Conservation (phyloP, 2,797 vertebrate species). For the Myotis myotis region DNA sequence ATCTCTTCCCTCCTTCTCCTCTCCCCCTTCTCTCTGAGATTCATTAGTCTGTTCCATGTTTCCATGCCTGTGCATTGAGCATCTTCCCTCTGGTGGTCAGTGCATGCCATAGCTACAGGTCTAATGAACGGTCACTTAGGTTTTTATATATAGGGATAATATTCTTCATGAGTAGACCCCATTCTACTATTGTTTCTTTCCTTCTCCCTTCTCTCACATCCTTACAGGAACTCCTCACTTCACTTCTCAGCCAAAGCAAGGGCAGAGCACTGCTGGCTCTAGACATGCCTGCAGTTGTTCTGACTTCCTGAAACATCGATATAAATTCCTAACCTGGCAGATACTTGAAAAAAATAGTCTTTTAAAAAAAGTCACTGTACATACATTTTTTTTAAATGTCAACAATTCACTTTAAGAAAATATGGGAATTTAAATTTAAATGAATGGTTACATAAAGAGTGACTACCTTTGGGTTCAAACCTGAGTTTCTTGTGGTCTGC, state of each 20-base stretch:
- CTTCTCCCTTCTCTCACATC: background rate
- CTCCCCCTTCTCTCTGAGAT: too few relatives aligned
- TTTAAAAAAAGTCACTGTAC: background rate
- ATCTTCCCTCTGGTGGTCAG: too few relatives aligned
- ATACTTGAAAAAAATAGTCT: background rate
- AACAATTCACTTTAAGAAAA: background rate
- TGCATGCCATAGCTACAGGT: too few relatives aligned
- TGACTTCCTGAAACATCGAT: background rate
- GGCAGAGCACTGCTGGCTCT: background rate
- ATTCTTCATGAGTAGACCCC: background rate
- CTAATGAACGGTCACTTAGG: too few relatives aligned
- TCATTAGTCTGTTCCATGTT: too few relatives aligned
- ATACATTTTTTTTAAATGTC: background rate
- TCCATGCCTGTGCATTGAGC: too few relatives aligned
- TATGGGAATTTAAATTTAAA: background rate
- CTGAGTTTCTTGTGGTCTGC: background rate
- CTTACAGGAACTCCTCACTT: background rate
- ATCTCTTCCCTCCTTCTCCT: too few relatives aligned
- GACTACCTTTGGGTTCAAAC: background rate
- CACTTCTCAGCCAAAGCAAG: background rate
- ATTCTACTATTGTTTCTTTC: background rate
- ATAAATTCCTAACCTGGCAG: background rate
- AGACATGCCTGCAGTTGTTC: background rate
- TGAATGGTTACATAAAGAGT: background rate
- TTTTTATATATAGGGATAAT: background rate